These are phyloP conservation scores for Caenorhabditis auriculariae DNA, from an alignment of 2,888 invertebrate genomes.

Conservation along the genomic window DNA sequence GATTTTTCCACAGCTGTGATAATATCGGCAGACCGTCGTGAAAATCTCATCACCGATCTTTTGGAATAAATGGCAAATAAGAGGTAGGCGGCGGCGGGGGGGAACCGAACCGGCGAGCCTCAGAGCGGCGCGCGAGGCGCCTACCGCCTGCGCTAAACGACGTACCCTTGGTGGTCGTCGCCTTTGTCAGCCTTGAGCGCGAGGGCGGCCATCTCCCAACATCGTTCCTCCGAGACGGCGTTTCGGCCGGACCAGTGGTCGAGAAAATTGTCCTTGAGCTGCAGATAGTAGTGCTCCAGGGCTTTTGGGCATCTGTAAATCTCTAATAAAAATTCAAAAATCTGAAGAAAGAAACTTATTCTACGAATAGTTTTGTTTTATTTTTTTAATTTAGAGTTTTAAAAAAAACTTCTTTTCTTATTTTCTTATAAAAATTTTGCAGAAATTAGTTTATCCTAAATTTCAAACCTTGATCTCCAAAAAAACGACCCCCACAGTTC, in stretches of 20 bases:
- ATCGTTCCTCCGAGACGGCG: conserved; percentile 66
- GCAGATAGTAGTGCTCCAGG: conserved; percentile 89
- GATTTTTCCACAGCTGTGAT: conserved; percentile 30
- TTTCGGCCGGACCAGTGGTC: conserved; percentile 64
- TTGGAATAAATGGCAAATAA: conserved; percentile 7
- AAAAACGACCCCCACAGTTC: no score
- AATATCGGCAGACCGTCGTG: conserved; percentile 37
- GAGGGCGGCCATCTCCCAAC: conserved; percentile 80
- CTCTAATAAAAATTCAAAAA: neutral
- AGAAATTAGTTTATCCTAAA: neutral
- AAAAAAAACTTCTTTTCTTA: neutral
- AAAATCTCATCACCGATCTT: conserved; percentile 36
- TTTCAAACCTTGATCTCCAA: no score
- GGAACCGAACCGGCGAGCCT: conserved; percentile 15
- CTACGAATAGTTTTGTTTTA: neutral
- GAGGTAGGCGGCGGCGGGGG: neutral
- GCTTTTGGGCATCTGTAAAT: conserved; percentile 79
- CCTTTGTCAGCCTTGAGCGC: conserved; percentile 91
- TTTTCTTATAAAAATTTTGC: neutral
- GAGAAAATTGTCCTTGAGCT: conserved; percentile 83
- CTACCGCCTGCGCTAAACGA: conserved; percentile 34
- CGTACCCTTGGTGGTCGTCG: conserved; percentile 72
- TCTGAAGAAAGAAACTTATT: neutral
- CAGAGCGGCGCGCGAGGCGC: conserved; percentile 58
- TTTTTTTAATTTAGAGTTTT: neutral